Evolutionary conservation across 2,797 vertebrate species (phyloP).

Genomic region (Anolis apletophallus): DNA sequence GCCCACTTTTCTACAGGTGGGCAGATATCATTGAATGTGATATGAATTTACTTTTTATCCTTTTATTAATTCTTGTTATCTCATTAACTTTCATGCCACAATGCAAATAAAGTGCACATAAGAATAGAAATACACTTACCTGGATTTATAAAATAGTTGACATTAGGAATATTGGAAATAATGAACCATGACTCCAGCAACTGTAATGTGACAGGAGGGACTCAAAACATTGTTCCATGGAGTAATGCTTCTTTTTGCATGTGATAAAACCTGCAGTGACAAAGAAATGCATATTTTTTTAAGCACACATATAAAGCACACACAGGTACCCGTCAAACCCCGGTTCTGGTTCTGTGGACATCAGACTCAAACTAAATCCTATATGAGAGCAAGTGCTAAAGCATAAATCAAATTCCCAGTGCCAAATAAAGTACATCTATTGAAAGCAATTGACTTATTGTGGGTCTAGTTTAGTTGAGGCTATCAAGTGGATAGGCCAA

Average conservation of each 20-base stretch:
- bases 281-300: neutral
- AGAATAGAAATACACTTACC: slow-evolving; percentile 4
- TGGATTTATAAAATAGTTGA: neutral
- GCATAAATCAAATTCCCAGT: no score
- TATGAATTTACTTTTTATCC: neutral
- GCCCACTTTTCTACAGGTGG: no score
- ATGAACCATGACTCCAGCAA: neutral
- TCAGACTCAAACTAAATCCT: neutral
- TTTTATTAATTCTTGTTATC: neutral
- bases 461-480: no score
- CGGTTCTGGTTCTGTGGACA: no score
- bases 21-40: neutral
- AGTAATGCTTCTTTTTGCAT: neutral
- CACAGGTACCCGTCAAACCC: neutral
- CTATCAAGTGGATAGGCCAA: no score
- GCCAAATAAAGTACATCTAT: no score
- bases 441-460: no score
- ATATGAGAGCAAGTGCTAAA: neutral
- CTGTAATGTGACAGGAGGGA: neutral
- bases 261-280: slow-evolving; percentile 11
- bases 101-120: neutral
- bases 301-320: neutral
- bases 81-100: neutral
- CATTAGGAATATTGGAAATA: slow-evolving; percentile 1
- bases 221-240: neutral